phyloP scores from a whole-genome alignment of 2,888 invertebrate species.

The Oligia fasciuncula region DNA sequence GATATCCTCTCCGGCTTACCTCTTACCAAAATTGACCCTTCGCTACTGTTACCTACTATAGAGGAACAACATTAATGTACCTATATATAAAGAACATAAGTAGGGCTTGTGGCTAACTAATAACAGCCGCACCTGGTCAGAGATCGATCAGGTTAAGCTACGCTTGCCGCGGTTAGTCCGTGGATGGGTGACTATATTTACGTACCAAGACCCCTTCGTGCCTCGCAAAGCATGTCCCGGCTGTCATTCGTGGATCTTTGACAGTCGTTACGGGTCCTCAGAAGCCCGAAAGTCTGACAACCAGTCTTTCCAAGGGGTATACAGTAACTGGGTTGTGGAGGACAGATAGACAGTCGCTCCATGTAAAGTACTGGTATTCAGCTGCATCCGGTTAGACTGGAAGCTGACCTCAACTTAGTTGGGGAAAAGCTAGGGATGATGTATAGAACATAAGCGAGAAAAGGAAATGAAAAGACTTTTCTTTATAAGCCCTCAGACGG shows the following conservation, averaged over 20 bases:
- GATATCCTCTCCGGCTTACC: too few species aligned
- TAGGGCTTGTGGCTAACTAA: not conserved
- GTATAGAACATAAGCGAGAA: slow-evolving; percentile 5
- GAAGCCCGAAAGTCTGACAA: not conserved
- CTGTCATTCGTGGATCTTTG: not conserved
- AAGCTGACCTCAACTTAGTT: not conserved
- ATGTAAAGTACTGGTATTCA: not conserved
- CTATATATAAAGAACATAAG: not conserved
- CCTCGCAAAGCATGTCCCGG: too few species aligned
- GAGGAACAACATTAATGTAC: not conserved
- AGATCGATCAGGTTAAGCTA: not conserved
- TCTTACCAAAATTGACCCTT: too few species aligned
- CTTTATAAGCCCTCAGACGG: slow-evolving; percentile 31
- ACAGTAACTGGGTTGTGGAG: not conserved
- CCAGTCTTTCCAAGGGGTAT: not conserved
- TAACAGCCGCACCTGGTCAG: not conserved
- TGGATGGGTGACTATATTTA: not conserved
- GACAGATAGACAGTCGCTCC: not conserved
- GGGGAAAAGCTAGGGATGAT: not conserved
- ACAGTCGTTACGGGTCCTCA: not conserved
- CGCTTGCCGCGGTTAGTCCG: not conserved
- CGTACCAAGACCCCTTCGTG: not conserved
- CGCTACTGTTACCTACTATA: not conserved
- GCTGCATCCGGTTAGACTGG: not conserved
- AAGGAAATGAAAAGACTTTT: slow-evolving; percentile 31